Base-by-base conservation (phyloP, 2,888 invertebrate species). In the Amitus sp. region DNA sequence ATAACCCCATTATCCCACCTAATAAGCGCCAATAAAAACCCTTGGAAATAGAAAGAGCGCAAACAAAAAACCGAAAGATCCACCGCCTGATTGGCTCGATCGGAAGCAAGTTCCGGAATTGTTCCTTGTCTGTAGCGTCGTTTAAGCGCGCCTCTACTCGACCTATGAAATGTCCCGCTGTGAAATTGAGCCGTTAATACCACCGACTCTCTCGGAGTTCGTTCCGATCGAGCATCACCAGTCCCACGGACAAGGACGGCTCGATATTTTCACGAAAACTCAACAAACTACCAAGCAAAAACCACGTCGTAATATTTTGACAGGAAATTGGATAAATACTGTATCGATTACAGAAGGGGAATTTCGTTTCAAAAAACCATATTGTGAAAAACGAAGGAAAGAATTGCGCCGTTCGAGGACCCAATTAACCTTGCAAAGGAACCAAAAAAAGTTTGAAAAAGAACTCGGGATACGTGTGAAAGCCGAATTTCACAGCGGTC, bases 171-270 rank as follows among this genome's bases (percentile, higher is more conserved):
- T 59, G 61, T 63, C 67, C 66, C 65, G 43, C 56, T 75, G 77
- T 78, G 78, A 79, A 79, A 79, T 79, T 78, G 79, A 79, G 78
- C 78, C 74, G 79, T 79, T 79, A 78, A 75, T 75, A 72, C 75
- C 70, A 40, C 49, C 51, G 55, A 53, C 54, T 58, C 54, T 49
- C 53, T 58, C 50, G 37, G 2, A 4, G 47, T 18, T n/a, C n/a
- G n/a, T n/a, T 42, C 28, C 51, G 55, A 55, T 48, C 34, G 48
- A 43, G 42, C 55, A 56, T 52, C 52, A 55, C 51, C 47, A 50
- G 55, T n/a, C n/a, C n/a, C n/a, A n/a, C n/a, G n/a, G n/a, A n/a
- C n/a, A n/a, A n/a, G n/a, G n/a, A n/a, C n/a, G n/a, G n/a, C n/a
- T n/a, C n/a, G n/a, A n/a, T n/a, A n/a, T n/a, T n/a, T n/a, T n/a